Evolutionary conservation across 2,888 invertebrate genomes (phyloP).

Genomic region (Cinara cedri): DNA sequence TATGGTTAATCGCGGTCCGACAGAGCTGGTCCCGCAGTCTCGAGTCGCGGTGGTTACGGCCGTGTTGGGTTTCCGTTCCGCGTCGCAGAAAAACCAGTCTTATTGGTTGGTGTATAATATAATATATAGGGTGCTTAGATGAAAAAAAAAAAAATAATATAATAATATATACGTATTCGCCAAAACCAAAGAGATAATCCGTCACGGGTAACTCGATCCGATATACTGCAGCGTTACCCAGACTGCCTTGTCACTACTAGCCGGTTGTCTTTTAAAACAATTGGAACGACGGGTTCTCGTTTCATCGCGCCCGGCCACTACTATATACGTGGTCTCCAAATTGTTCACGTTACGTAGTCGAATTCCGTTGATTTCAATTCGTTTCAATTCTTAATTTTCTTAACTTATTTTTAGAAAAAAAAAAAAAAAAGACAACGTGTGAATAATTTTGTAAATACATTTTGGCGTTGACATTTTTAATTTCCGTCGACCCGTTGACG

Average conservation of each 20-base stretch:
- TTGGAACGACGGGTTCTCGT: slow-evolving; percentile 54
- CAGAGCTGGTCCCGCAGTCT: slow-evolving; percentile 35
- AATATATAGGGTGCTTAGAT: slow-evolving; percentile 42
- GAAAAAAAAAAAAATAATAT: slow-evolving; percentile 9
- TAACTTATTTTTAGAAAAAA: too few species aligned
- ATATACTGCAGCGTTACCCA: slow-evolving; percentile 55
- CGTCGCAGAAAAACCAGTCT: slow-evolving; percentile 55
- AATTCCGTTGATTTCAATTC: too few species aligned
- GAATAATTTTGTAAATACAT: too few species aligned
- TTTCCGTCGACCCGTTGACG: too few species aligned
- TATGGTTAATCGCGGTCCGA: slow-evolving; percentile 55
- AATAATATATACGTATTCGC: slow-evolving; percentile 31
- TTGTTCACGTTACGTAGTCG: too few species aligned
- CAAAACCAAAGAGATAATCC: slow-evolving; percentile 57
- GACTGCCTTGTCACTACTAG: slow-evolving; percentile 46
- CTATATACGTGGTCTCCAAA: too few species aligned
- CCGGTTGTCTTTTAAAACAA: slow-evolving; percentile 49
- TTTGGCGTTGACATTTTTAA: too few species aligned
- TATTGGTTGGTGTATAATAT: not conserved
- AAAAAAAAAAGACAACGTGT: too few species aligned
- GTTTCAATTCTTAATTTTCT: too few species aligned
- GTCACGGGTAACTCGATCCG: slow-evolving; percentile 55
- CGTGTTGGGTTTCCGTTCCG: slow-evolving; percentile 57
- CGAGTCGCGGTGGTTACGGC: slow-evolving; percentile 46
- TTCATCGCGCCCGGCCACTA: slow-evolving; percentile 39